Percentiles rank a stretch among this genome's conserved stretches.
Evolutionary conservation across 1,140 invertebrate species (phyloP).

Genomic region (Araneus ventricosus): DNA sequence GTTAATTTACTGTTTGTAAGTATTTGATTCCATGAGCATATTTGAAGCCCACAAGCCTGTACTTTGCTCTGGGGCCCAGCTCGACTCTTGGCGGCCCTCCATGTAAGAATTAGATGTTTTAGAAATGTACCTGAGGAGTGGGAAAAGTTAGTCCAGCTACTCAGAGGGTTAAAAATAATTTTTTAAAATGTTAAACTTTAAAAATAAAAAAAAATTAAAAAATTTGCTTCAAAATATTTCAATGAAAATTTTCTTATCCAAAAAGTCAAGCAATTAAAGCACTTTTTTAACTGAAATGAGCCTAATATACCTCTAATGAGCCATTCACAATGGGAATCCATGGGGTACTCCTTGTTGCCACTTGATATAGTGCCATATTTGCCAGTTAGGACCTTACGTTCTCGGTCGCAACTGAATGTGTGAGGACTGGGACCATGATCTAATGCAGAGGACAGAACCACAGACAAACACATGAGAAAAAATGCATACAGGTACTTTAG

Average conservation of each 20-base stretch:
- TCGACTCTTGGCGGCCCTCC: too few relatives aligned
- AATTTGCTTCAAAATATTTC: too few relatives aligned
- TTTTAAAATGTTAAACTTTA: constrained; percentile 75
- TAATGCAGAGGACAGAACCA: constrained; percentile 16
- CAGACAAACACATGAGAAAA: constrained; percentile 64
- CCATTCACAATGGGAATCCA: constrained; percentile 97
- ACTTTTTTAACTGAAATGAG: too few relatives aligned
- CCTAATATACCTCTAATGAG: constrained; percentile 88
- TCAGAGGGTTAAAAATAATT: background rate
- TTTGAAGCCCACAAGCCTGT: too few relatives aligned
- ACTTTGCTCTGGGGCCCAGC: too few relatives aligned
- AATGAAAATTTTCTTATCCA: too few relatives aligned
- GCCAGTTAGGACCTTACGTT: constrained; percentile 77
- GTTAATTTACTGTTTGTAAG: too few relatives aligned
- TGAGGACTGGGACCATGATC: background rate
- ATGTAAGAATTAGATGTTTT: too few relatives aligned
- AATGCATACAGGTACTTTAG: background rate
- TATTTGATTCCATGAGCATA: too few relatives aligned
- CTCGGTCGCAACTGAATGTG: constrained; percentile 76
- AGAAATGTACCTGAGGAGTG: too few relatives aligned
- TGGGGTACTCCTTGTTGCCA: constrained; percentile 93
- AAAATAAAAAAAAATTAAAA: too few relatives aligned
- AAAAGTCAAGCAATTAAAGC: too few relatives aligned
- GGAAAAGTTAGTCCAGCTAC: background rate
- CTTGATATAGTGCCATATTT: constrained; percentile 92